Conservation (phyloP, 1,140 invertebrate species). For the Anastrepha ludens region DNA sequence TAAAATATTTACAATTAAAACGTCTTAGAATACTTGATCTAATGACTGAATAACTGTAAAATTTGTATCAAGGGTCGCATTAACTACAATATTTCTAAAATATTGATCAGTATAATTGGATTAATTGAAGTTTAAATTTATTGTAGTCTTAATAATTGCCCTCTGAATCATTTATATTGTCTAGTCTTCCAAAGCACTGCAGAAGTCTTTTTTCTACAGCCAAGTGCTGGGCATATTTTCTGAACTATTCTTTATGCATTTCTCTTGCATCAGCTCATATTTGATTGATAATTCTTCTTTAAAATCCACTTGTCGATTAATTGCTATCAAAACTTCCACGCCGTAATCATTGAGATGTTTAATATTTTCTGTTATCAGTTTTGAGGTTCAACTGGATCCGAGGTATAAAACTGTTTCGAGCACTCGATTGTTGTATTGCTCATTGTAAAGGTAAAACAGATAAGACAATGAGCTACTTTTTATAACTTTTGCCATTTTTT, state of each 20-base stretch:
- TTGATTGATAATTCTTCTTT: not conserved
- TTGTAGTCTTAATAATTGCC: too few relatives aligned
- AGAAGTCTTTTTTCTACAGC: not conserved
- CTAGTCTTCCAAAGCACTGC: too few relatives aligned
- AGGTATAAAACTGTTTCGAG: not conserved
- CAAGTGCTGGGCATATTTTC: conserved; percentile 24
- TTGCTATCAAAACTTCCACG: not conserved
- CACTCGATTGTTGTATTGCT: not conserved
- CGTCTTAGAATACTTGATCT: too few relatives aligned
- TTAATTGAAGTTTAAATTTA: too few relatives aligned
- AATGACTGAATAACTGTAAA: too few relatives aligned
- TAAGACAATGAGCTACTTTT: not conserved
- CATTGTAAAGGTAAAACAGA: conserved; percentile 1
- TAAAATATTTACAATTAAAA: too few relatives aligned
- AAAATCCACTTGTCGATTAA: conserved; percentile 30
- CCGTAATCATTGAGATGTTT: not conserved
- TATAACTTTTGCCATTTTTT: not conserved
- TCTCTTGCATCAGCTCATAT: not conserved
- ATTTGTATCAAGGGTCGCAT: too few relatives aligned
- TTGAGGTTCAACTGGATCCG: not conserved
- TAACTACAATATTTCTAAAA: too few relatives aligned
- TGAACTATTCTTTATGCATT: not conserved
- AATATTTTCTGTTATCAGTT: conserved; percentile 8
- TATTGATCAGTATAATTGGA: too few relatives aligned
- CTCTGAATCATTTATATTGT: too few relatives aligned